These are phyloP conservation scores for Psittacula cyanocephala DNA, from an alignment of 2,113 vertebrate genomes.

Conservation along the genomic window DNA sequence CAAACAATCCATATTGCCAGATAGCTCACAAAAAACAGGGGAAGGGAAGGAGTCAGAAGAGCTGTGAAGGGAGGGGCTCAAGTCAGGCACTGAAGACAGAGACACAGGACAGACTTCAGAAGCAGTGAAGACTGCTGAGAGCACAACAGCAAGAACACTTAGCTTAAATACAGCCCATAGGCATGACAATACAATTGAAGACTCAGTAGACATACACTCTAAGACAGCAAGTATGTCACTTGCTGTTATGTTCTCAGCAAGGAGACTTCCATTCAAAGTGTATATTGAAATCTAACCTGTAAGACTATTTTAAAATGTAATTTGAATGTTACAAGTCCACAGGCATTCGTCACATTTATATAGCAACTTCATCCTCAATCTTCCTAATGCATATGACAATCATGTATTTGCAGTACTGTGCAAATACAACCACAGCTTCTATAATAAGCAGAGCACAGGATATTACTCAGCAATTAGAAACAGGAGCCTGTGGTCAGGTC, in stretches of 20 bases:
- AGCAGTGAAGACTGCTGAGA: not conserved
- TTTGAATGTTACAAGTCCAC: not conserved
- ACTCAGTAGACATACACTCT: not conserved
- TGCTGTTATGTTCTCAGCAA: not conserved
- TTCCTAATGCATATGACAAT: not conserved
- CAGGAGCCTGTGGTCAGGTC: not conserved
- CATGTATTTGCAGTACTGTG: not conserved
- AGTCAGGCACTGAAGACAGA: not conserved
- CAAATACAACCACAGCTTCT: not conserved
- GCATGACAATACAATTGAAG: not conserved
- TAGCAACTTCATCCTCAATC: not conserved
- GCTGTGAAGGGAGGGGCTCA: not conserved
- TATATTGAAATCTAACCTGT: not conserved
- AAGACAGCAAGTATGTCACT: not conserved
- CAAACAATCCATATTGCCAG: not conserved
- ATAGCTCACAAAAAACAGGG: not conserved
- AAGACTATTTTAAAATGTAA: constrained; percentile 21
- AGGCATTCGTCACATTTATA: constrained; percentile 24
- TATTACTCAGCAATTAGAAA: not conserved
- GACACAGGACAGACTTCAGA: not conserved
- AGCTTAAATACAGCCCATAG: not conserved
- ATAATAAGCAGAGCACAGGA: not conserved
- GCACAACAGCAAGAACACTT: not conserved
- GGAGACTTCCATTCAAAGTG: not conserved
- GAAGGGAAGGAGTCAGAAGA: not conserved